Evolutionary conservation across 2,113 vertebrate genomes (phyloP).

Genomic region (Corythornis vintsioides): DNA sequence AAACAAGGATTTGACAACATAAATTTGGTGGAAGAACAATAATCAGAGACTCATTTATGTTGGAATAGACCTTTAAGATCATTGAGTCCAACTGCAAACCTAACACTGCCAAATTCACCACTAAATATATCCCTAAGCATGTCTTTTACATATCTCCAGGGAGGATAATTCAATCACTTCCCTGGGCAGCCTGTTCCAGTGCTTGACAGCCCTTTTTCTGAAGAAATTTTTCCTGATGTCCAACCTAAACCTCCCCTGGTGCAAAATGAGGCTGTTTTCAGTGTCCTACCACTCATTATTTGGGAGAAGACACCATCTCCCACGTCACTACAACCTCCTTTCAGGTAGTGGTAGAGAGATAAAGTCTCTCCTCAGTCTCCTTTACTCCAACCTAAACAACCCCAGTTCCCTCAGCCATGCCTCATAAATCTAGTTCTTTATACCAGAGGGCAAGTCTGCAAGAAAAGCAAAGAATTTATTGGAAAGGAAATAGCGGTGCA

Average conservation of each 20-base stretch:
- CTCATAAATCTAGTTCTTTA: not conserved
- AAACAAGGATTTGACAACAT: not conserved
- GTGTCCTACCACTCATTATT: not conserved
- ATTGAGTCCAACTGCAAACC: rapidly evolving
- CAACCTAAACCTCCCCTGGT: not conserved
- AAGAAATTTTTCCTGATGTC: not conserved
- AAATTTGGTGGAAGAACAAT: not conserved
- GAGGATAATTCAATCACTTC: too few relatives aligned
- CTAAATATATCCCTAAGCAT: too few relatives aligned
- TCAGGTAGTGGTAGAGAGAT: not conserved
- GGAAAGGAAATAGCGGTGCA: not conserved
- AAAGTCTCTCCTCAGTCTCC: not conserved
- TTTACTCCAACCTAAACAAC: not conserved
- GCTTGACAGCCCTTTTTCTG: not conserved
- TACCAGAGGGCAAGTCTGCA: not conserved
- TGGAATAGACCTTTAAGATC: not conserved
- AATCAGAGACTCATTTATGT: not conserved
- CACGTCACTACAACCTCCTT: not conserved
- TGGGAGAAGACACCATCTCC: rapidly evolving
- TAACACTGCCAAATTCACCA: not conserved
- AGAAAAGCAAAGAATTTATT: not conserved
- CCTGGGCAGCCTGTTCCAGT: not conserved
- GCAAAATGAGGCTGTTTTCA: not conserved
- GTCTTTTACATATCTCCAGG: too few relatives aligned
- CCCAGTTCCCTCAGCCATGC: not conserved